A percentile compares a stretch with the other conserved stretches of the same genome.
These are phyloP conservation scores for Motacilla tschutschensis DNA, from an alignment of 2,113 vertebrate species.

Conservation along the genomic window DNA sequence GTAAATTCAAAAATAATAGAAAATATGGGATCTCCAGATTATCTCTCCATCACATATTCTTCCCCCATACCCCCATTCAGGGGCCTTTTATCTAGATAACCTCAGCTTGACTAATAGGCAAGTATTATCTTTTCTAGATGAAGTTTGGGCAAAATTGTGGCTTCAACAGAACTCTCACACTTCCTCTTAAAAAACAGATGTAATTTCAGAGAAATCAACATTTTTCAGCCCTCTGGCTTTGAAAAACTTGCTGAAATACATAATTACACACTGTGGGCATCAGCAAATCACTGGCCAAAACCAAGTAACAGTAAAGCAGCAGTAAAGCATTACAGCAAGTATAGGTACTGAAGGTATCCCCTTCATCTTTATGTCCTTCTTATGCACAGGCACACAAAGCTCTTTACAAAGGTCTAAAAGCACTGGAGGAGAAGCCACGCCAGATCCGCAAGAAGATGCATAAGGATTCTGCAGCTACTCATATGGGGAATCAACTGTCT, in stretches of 20 bases:
- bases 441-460: neutral
- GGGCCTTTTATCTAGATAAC: neutral
- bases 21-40: neutral
- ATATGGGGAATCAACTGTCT: neutral
- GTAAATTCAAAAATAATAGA: neutral
- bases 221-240: neutral
- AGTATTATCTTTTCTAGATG: neutral
- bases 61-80: neutral
- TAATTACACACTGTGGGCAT: neutral
- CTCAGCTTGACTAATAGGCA: neutral
- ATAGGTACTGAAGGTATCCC: neutral
- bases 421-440: neutral
- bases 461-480: neutral
- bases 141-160: neutral
- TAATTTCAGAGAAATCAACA: neutral
- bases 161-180: neutral
- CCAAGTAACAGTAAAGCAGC: neutral
- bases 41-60: neutral
- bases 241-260: neutral
- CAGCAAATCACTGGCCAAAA: neutral
- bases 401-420: neutral
- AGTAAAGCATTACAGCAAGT: neutral
- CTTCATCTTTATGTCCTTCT: neutral
- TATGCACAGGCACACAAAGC: neutral
- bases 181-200: neutral